These are phyloP conservation scores for Samia ricini DNA, from an alignment of 1,140 invertebrate species.

Conservation along the genomic window DNA sequence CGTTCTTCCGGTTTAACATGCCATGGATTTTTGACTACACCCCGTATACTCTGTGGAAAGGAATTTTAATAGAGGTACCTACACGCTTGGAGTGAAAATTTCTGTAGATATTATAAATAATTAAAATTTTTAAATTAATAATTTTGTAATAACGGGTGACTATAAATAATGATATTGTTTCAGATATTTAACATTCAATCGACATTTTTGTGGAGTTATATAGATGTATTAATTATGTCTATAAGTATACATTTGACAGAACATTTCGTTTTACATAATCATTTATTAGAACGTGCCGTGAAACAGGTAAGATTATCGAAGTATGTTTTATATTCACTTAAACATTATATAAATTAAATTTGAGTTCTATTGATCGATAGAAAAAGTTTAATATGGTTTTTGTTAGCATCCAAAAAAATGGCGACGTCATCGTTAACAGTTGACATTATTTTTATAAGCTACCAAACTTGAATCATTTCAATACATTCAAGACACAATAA, in stretches of 20 bases:
- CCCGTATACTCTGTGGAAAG: conserved; percentile 31
- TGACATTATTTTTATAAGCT: too few relatives aligned
- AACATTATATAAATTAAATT: not conserved
- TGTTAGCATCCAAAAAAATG: too few relatives aligned
- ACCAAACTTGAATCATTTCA: too few relatives aligned
- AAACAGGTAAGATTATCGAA: conserved; percentile 16
- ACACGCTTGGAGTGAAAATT: not conserved
- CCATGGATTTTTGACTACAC: conserved; percentile 40
- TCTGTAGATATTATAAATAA: conserved; percentile 4
- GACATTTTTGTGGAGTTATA: conserved; percentile 79
- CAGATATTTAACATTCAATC: conserved; percentile 73
- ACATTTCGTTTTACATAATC: conserved; percentile 74
- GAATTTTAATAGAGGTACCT: conserved; percentile 31
- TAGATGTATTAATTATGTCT: conserved; percentile 78
- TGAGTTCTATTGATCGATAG: not conserved
- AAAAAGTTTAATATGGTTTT: too few relatives aligned
- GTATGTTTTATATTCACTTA: too few relatives aligned
- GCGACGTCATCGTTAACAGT: too few relatives aligned
- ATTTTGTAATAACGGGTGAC: too few relatives aligned
- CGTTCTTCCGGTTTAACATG: conserved; percentile 31
- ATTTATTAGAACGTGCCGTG: conserved; percentile 69
- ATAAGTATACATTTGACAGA: conserved; percentile 76
- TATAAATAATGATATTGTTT: too few relatives aligned
- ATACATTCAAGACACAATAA: too few relatives aligned
- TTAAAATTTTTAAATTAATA: too few relatives aligned